These are phyloP conservation scores for Siphlonurus alternatus DNA, from an alignment of 2,888 invertebrate genomes.

Conservation along the genomic window DNA sequence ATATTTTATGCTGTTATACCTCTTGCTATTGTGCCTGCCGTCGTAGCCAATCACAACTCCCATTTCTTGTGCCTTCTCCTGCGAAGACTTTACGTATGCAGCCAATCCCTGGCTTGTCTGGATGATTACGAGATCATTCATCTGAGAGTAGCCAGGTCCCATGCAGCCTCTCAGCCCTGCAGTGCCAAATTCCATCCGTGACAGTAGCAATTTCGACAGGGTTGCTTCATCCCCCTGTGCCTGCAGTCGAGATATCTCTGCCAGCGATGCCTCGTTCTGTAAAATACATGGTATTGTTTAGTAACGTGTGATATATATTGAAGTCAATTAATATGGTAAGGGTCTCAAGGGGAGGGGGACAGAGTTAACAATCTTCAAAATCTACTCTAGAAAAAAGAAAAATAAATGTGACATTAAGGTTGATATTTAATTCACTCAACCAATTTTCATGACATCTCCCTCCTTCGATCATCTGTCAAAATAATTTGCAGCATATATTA, in stretches of 20 bases:
- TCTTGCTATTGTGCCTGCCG: constrained; percentile 78
- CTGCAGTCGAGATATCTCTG: constrained; percentile 44
- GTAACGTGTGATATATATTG: background rate
- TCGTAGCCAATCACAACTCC: constrained; percentile 87
- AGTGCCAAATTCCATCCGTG: constrained; percentile 74
- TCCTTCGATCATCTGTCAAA: background rate
- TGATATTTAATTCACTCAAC: no score
- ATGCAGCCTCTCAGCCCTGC: constrained; percentile 84
- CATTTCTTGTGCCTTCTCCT: constrained; percentile 36
- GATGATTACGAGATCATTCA: constrained; percentile 92
- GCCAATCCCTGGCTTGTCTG: constrained; percentile 87
- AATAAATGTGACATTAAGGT: no score
- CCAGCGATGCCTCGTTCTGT: constrained; percentile 43
- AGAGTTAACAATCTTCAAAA: constrained; percentile 6
- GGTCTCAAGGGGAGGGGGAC: background rate
- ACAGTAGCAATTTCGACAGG: constrained; percentile 44
- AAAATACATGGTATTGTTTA: constrained; percentile 11
- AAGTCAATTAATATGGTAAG: rapidly evolving
- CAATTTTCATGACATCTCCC: no score
- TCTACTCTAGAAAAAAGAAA: no score
- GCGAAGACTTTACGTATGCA: constrained; percentile 40
- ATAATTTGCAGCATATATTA: background rate
- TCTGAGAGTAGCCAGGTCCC: constrained; percentile 81
- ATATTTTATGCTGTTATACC: constrained; percentile 34
- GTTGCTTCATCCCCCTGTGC: constrained; percentile 36